Evolutionary conservation across 2,888 invertebrate genomes (phyloP), one percentile per base, ranked within the genome.

Genomic region (Metalampra italica): DNA sequence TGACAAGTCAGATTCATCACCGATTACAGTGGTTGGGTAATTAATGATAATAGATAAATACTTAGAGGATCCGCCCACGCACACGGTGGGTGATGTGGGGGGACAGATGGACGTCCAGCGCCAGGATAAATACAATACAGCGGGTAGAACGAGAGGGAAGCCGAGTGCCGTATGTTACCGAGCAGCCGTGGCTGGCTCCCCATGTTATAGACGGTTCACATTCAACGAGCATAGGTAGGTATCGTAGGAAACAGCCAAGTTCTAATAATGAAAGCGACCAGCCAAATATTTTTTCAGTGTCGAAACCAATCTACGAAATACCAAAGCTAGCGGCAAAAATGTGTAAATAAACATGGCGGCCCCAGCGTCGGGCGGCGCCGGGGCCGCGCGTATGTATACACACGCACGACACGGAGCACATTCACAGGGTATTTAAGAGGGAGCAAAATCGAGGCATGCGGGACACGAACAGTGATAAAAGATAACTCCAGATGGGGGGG

Each of bases 231-330:
- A 68, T 68, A n/a, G n/a, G n/a, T n/a, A n/a, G n/a, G n/a, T n/a
- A 68, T 73, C 63, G 66, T 60, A 73, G 64, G 68, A 71, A 78
- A 78, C 85, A 85, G 82, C 83, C 83, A 82, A 78, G 66, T 65
- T 77, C 81, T 84, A 82, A 72, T 55, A 61, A 71, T 64, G 64
- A 69, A 82, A 85, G 83, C 84, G 82, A 80, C 80, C 85, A 80
- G 80, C 82, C 85, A 82, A 82, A 83, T 81, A 81, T 84, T 81
- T 73, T 73, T 64, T 64, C 63, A 57, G 61, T 60, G 43, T 53
- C 51, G 62, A 60, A 63, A 69, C 59, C 55, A 64, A 62, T 75
- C 77, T 78, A 78, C 76, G 59, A 52, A 68, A 68, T 71, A 75
- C 69, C 69, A 73, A 78, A 79, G 78, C 78, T 78, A 83, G 83